Base-by-base conservation (phyloP, 2,797 vertebrate species). In the Chiloscyllium punctatum region DNA sequence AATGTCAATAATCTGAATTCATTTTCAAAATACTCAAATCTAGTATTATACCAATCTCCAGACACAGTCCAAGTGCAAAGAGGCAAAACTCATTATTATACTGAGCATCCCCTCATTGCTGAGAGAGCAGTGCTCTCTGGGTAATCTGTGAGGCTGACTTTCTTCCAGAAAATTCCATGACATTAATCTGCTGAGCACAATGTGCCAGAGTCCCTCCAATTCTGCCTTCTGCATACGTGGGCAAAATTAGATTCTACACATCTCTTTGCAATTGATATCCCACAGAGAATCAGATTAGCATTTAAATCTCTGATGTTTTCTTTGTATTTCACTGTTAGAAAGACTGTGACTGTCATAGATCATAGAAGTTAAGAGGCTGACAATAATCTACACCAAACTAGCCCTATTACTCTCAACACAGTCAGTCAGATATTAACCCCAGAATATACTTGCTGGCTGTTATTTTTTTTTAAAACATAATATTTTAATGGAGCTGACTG, bases 201-300 rank as follows among this genome's bases (percentile, higher is more conserved):
- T 33, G 51, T 88, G 25, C 90, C 62, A 25, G 18, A 25, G 33
- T 23, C 33, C 62, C 57, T 66, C 66, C 88, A 21, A 66, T 91
- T 92, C 87, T 90, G 53, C 30, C 30, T n/a, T n/a, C 57, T 66
- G 87, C 27, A 66, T n/a, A 62, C n/a, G 6, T 68, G n/a, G 90
- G 90, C 62, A 92, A 92, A 68, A 68, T 92, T n/a, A 92, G 62
- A 69, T 92, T 92, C 90, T 42, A 62, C 57, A 68, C 62, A 37
- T 37, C 90, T 25, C 62, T 68, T 23, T 68, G 53, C 30, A 53
- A 90, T 53, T 90, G 87, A 90, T 90, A 92, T 92, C 62, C 90
- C 8, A 5, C 62, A 42, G 90, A 92, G 90, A 92, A 92, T 92
- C 15, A 68, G 90, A 92, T 92, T 92, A 92, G 62, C 62, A 92